phyloP scores from a whole-genome alignment of 2,113 vertebrate genomes.

The Mionectes macconnelli region DNA sequence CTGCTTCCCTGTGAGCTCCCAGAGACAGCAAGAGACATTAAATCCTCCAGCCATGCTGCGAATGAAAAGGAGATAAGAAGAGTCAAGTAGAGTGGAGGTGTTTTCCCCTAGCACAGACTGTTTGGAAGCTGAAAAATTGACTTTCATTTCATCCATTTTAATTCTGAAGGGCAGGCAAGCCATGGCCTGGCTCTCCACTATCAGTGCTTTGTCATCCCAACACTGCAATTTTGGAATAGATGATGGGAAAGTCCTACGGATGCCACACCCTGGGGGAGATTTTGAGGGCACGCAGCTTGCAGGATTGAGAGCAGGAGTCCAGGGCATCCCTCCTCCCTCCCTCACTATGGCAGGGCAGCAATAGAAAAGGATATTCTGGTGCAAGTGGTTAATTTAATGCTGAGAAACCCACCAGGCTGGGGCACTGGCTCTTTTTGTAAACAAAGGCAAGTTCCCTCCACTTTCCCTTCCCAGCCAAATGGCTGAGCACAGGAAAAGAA shows the following conservation, averaged over 20 bases:
- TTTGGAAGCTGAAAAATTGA: not conserved
- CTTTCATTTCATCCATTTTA: constrained; percentile 7
- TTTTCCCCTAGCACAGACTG: not conserved
- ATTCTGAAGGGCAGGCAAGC: not conserved
- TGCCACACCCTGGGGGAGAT: not conserved
- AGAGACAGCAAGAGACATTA: not conserved
- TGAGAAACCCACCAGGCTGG: not conserved
- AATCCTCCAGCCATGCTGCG: not conserved
- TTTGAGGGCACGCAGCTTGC: accelerated
- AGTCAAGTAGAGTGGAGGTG: not conserved
- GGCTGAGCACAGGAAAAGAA: not conserved
- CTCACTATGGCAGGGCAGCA: accelerated
- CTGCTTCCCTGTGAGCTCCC: not conserved
- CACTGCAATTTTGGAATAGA: not conserved
- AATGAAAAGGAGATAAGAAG: not conserved
- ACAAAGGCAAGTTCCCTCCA: not conserved
- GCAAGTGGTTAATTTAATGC: accelerated
- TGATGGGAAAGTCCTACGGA: not conserved
- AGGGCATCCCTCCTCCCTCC: accelerated
- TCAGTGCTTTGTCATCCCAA: not conserved
- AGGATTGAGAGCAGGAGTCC: not conserved
- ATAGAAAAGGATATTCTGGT: accelerated
- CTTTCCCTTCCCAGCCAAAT: not conserved
- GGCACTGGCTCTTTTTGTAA: not conserved
- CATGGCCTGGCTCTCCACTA: not conserved